Percentiles rank a stretch among this genome's conserved stretches.
phyloP scores from a whole-genome alignment of 1,140 invertebrate species.

The Macrotrachela quadricornifera region DNA sequence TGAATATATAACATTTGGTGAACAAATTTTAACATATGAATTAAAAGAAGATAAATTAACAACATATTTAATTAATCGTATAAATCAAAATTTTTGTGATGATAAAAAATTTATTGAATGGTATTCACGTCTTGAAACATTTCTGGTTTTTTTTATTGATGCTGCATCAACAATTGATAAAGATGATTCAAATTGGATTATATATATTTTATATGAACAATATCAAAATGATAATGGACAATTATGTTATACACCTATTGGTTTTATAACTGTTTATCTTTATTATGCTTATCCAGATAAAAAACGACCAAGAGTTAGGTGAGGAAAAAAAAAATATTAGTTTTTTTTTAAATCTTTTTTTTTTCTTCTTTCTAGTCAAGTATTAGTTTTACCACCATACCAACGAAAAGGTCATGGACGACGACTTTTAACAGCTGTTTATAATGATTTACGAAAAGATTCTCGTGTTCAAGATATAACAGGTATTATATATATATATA shows the following conservation, averaged over 20 bases:
- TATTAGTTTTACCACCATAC: constrained; percentile 67
- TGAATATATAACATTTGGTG: neutral
- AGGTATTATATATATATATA: no score
- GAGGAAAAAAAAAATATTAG: neutral
- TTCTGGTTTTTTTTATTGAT: constrained; percentile 82
- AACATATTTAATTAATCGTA: neutral
- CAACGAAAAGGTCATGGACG: constrained; percentile 60
- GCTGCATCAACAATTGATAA: constrained; percentile 62
- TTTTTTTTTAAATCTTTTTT: neutral
- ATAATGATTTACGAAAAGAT: constrained; percentile 46
- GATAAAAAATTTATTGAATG: constrained; percentile 53
- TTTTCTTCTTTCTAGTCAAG: constrained; percentile 41
- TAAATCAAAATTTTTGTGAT: constrained; percentile 34
- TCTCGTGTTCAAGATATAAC: constrained; percentile 58
- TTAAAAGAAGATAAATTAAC: neutral
- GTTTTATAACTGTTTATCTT: constrained; percentile 71
- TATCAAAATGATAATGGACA: constrained; percentile 40
- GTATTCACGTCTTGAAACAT: constrained; percentile 64
- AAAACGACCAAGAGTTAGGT: constrained; percentile 55
- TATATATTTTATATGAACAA: constrained; percentile 25
- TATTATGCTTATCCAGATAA: constrained; percentile 77
- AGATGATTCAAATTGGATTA: constrained; percentile 72
- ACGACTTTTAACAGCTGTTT: constrained; percentile 50
- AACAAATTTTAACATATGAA: neutral
- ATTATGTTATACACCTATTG: constrained; percentile 49